A percentile compares a stretch with the other conserved stretches of the same genome.
Evolutionary conservation across 2,113 vertebrate genomes (phyloP).

Genomic region (Oophaga pumilio): DNA sequence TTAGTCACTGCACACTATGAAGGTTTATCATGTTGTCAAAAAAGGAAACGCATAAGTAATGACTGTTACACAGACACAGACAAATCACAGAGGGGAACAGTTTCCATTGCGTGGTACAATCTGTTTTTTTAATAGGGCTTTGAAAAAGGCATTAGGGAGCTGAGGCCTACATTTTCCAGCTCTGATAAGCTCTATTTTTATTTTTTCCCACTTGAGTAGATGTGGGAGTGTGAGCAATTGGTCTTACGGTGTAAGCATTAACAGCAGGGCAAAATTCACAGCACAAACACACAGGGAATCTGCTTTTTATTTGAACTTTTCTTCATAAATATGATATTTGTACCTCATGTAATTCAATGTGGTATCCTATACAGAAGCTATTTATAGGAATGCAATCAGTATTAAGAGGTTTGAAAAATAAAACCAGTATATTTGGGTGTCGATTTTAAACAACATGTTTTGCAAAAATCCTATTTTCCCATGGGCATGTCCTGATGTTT

Average conservation of each 20-base stretch:
- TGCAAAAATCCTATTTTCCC: too few species aligned
- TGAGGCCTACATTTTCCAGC: slow-evolving; percentile 49
- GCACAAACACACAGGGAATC: neutral
- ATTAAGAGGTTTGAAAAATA: too few species aligned
- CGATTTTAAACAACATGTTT: too few species aligned
- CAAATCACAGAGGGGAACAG: slow-evolving; percentile 39
- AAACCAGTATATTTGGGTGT: too few species aligned
- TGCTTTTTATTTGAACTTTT: neutral
- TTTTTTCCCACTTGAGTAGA: slow-evolving; percentile 48
- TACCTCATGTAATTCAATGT: neutral
- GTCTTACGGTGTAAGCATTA: slow-evolving; percentile 18
- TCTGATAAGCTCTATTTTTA: slow-evolving; percentile 49
- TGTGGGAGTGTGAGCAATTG: slow-evolving; percentile 12
- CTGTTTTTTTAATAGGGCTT: slow-evolving; percentile 51
- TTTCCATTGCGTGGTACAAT: slow-evolving; percentile 48
- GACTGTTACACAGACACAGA: neutral
- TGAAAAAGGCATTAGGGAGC: slow-evolving; percentile 52
- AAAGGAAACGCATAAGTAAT: slow-evolving; percentile 40
- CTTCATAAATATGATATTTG: neutral
- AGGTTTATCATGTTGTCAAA: slow-evolving; percentile 29
- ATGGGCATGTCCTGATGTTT: too few species aligned
- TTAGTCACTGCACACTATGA: slow-evolving; percentile 25
- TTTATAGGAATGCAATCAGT: neutral
- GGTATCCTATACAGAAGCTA: neutral
- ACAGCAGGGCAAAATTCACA: neutral